phyloP scores from a whole-genome alignment of 2,888 invertebrate species.

The Dicyrtoma fusca region DNA sequence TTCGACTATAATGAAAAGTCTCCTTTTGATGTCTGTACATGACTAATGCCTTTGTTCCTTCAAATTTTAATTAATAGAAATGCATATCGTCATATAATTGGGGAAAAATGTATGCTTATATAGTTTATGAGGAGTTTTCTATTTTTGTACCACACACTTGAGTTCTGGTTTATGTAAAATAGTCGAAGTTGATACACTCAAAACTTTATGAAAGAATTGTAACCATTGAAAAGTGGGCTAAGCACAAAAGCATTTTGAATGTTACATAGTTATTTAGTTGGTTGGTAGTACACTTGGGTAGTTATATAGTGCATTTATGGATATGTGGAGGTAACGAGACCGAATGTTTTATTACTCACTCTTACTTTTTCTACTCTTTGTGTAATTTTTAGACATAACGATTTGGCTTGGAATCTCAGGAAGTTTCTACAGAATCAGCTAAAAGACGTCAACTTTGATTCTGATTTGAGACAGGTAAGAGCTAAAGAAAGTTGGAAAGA shows the following conservation, averaged over 20 bases:
- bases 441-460: constrained; percentile 56
- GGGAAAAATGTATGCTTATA: not conserved
- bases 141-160: too few relatives aligned
- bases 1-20: constrained; percentile 17
- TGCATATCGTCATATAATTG: not conserved
- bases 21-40: constrained; percentile 10
- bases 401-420: constrained; percentile 57
- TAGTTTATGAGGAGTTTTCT: too few relatives aligned
- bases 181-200: too few relatives aligned
- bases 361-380: not conserved
- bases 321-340: not conserved
- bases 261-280: not conserved
- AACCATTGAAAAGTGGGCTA: too few relatives aligned
- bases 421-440: constrained; percentile 57
- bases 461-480: constrained; percentile 54
- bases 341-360: not conserved
- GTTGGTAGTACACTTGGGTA: not conserved
- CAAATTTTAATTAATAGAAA: constrained; percentile 32
- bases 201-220: too few relatives aligned
- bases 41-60: constrained; percentile 24
- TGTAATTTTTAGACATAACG: constrained; percentile 56
- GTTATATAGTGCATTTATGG: too few relatives aligned
- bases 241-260: not conserved
- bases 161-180: too few relatives aligned
- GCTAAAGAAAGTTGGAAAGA: not conserved